Percentiles rank a stretch among this genome's conserved stretches.
These are phyloP conservation scores for Cristatella mucedo DNA, from an alignment of 2,888 invertebrate species.

Conservation along the genomic window DNA sequence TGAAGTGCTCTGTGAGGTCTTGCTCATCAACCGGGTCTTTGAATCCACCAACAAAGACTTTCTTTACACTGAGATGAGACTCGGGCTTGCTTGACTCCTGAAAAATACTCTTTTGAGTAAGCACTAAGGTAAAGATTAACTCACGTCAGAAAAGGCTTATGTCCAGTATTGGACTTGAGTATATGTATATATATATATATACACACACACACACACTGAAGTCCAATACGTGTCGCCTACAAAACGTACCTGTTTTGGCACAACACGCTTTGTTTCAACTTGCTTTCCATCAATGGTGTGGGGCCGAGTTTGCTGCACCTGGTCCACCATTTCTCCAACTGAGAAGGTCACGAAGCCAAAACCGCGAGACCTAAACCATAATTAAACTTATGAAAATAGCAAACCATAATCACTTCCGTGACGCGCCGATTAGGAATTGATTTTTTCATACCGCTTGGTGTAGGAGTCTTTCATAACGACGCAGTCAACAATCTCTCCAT, in stretches of 20 bases:
- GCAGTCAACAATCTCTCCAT: constrained; percentile 56
- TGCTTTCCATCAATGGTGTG: constrained; percentile 83
- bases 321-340: constrained; percentile 83
- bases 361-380: constrained; percentile 58
- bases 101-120: no score
- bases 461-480: constrained; percentile 29
- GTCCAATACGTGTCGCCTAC: no score
- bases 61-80: no score
- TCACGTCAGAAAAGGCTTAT: no score
- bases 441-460: constrained; percentile 22
- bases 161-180: no score
- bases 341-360: constrained; percentile 97
- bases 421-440: no score
- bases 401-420: no score
- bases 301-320: constrained; percentile 63
- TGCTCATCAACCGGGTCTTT: constrained; percentile 83
- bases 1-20: constrained; percentile 47
- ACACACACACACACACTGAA: no score
- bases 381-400: constrained; percentile 1
- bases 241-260: no score
- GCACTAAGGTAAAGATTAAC: no score
- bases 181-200: no score
- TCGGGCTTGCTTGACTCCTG: no score
- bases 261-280: constrained; percentile 91
- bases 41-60: constrained; percentile 80